Evolutionary conservation across 2,888 invertebrate genomes (phyloP).

Genomic region (Digitonthophagus gazella): DNA sequence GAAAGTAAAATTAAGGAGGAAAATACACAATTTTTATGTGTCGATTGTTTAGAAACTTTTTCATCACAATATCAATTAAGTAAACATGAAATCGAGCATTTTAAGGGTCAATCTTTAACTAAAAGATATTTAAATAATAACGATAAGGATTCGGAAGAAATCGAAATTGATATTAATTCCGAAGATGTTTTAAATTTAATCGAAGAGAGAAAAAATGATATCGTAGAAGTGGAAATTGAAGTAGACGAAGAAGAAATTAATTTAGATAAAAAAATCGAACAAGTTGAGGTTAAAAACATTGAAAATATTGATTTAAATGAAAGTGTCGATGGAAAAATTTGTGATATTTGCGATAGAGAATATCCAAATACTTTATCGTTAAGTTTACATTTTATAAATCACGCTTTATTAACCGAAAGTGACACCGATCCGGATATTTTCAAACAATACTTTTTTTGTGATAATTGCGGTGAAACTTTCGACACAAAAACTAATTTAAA

Average conservation of each 20-base stretch:
- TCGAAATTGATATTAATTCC: not conserved
- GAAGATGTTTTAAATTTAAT: constrained; percentile 18
- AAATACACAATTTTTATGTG: constrained; percentile 21
- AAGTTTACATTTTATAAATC: constrained; percentile 35
- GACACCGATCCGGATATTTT: constrained; percentile 27
- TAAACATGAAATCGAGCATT: constrained; percentile 28
- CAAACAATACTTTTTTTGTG: constrained; percentile 33
- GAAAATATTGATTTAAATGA: constrained; percentile 7
- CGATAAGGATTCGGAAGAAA: not conserved
- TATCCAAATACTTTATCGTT: constrained; percentile 28
- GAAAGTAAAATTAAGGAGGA: constrained; percentile 1
- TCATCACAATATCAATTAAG: constrained; percentile 29
- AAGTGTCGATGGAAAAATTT: constrained; percentile 12
- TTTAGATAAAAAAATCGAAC: not conserved
- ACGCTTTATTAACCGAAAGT: constrained; percentile 30
- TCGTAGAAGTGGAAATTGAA: constrained; percentile 12
- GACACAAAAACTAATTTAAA: constrained; percentile 32
- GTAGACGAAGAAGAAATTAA: not conserved
- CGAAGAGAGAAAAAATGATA: constrained; percentile 17
- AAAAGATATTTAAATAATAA: constrained; percentile 17
- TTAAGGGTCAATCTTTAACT: constrained; percentile 22
- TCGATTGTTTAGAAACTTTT: constrained; percentile 22
- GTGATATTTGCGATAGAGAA: constrained; percentile 32
- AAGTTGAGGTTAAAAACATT: not conserved
- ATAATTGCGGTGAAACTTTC: constrained; percentile 37